Evolutionary conservation across 2,888 invertebrate genomes (phyloP).

Genomic region (Amiota communis): DNA sequence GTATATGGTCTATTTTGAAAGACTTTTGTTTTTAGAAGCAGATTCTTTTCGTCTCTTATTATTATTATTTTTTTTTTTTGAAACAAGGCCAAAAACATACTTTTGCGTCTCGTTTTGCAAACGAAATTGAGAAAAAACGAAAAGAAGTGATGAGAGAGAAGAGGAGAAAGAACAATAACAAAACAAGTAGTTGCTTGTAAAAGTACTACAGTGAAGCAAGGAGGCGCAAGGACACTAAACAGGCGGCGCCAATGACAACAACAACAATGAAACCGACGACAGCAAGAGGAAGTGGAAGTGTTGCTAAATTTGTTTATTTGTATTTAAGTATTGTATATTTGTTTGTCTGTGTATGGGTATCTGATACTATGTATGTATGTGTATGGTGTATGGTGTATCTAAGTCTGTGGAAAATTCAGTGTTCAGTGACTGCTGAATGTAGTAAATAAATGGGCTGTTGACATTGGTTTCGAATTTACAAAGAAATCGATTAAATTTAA

Average conservation of each 20-base stretch:
- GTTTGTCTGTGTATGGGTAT: constrained; percentile 38
- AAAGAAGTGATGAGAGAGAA: too few relatives aligned
- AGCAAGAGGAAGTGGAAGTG: constrained; percentile 16
- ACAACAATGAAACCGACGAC: not conserved
- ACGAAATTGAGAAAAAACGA: not conserved
- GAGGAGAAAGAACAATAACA: not conserved
- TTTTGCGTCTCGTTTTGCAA: not conserved
- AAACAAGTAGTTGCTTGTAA: not conserved
- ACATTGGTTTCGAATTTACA: constrained; percentile 70
- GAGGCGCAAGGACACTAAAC: not conserved
- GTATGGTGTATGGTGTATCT: constrained; percentile 38
- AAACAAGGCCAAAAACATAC: constrained; percentile 21
- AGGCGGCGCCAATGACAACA: not conserved
- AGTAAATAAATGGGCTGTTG: constrained; percentile 65
- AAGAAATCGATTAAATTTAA: constrained; percentile 71
- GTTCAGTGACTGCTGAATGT: constrained; percentile 23
- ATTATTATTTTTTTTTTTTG: constrained; percentile 18
- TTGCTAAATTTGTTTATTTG: constrained; percentile 26
- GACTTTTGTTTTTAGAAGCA: not conserved
- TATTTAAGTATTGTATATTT: constrained; percentile 34
- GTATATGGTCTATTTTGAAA: constrained; percentile 5
- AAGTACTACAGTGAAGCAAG: not conserved
- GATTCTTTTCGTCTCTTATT: not conserved
- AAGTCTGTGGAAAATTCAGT: constrained; percentile 32
- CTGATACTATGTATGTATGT: constrained; percentile 33